Base-by-base conservation (phyloP, 2,797 vertebrate genomes). In the Perdix hodgsoniae region DNA sequence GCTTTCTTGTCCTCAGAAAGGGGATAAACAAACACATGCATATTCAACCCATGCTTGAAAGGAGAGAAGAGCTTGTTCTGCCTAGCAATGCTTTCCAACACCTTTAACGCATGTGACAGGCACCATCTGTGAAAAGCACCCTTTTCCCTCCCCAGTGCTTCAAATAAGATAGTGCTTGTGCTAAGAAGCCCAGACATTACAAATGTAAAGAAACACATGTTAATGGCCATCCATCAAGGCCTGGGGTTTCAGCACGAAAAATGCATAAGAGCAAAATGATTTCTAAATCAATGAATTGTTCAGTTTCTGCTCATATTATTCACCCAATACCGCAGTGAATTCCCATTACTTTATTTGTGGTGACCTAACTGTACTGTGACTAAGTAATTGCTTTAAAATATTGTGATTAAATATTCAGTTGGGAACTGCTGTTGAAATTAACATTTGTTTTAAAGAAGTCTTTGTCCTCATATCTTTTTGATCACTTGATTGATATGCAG, bases 221-320 rank as follows among this genome's bases (percentile, higher is more conserved):
- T 94, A 83, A 88, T 83, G 86, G 90, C 60, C 93, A 84, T 90
- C 83, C 91, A 86, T 95, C 86, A 95, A 92, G 75, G 84, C 83
- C 73, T 90, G 83, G 42, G 66, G 40, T 83, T 94, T 96, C 93
- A 76, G 71, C 76, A 96, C 83, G 91, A 95, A 96, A 96, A 71
- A 14, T 42, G 54, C 91, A 95, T 94, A 92, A 96, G 74, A 88
- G 65, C 27, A 77, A 74, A 95, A 95, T 91, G 83, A 96, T 64
- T 89, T 88, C 91, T 75, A 94, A 96, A 93, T 94, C 88, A 94
- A 84, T 73, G 61, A 83, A 94, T 94, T 92, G 66, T 74, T 95
- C 75, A 72, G 35, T 87, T 96, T 96, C 87, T 92, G 86, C 52
- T 93, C 6, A 4, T 57, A 86, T 96, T 84, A 91, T 77, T 96